Evolutionary conservation across 2,888 invertebrate genomes (phyloP), one percentile per base, ranked within the genome.

Genomic region (Epistrophella euchroma): DNA sequence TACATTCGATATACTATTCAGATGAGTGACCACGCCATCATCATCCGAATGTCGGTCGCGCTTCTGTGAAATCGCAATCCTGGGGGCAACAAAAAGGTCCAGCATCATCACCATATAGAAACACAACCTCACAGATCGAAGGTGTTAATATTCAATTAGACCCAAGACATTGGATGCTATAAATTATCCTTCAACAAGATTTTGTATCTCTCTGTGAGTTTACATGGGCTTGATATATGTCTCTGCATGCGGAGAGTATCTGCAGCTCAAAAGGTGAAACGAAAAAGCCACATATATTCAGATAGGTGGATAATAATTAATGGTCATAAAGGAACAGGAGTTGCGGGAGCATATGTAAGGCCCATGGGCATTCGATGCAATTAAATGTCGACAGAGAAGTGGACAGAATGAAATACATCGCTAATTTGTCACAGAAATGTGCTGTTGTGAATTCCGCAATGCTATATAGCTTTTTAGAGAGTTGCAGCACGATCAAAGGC

Each of bases 61-160:
- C 81, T 85, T 76, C 85, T 76, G 85, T 81, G 72, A 77, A 81
- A 77, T 76, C 55, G 35, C 60, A 68, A 66, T 66, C 75, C 71
- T 76, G 71, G 45, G 37, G 81, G 76, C 81, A 52, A 68, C 56
- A 35, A 70, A 62, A 76, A 47, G 55, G 40, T 68, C 37, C 76
- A 66, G n/a, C 70, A 75, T 17, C 50, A 79, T 66, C 62, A 52
- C 22, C 68, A 68, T 22, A 66, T 37, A 75, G 75, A 62, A 81
- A 74, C 52, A 74, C 71, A 82, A 78, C 71, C 82, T 25, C 74
- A 78, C 74, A 77, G 81, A 86, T 86, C 82, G 81, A 91, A 91
- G 91, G 91, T 91, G 91, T 92, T 92, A 91, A 91, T 91, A 92
- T 91, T 91, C 91, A 91, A 91, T 91, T 91, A 91, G 92, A 92